phyloP scores from a whole-genome alignment of 2,888 invertebrate species.

The Andrena haemorrhoa region DNA sequence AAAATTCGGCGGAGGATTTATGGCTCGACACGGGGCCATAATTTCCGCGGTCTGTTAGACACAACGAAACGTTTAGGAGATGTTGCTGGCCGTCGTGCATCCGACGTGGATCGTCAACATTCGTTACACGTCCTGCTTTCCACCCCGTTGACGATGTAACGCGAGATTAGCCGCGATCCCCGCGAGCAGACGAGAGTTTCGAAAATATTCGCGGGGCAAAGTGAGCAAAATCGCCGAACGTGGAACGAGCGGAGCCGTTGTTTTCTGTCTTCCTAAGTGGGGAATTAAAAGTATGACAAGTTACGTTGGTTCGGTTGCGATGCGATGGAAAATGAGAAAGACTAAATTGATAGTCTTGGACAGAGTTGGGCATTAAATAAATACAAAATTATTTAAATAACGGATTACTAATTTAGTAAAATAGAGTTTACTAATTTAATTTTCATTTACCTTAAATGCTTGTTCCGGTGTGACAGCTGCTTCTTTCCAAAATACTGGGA shows the following conservation, averaged over 20 bases:
- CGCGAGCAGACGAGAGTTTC: neutral
- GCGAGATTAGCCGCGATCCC: neutral
- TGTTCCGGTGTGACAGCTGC: neutral
- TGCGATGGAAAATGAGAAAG: too few species aligned
- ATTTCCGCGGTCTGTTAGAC: neutral
- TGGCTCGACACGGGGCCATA: neutral
- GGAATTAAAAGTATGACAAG: neutral
- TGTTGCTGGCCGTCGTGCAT: neutral
- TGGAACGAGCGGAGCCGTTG: neutral
- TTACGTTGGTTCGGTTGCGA: neutral
- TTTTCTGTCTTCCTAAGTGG: neutral
- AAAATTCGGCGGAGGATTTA: conserved; percentile 8
- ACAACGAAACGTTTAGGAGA: neutral
- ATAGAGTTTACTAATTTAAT: too few species aligned
- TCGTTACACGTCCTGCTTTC: neutral
- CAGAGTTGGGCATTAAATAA: too few species aligned
- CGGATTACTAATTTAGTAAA: too few species aligned
- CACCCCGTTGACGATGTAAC: neutral
- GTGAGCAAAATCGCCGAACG: neutral
- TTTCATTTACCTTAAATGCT: neutral
- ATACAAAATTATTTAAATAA: too few species aligned
- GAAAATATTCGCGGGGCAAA: neutral
- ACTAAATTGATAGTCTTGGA: too few species aligned
- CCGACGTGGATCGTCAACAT: neutral
- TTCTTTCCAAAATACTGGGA: neutral